phyloP scores from a whole-genome alignment of 2,797 vertebrate species.

The Danio kyathit region DNA sequence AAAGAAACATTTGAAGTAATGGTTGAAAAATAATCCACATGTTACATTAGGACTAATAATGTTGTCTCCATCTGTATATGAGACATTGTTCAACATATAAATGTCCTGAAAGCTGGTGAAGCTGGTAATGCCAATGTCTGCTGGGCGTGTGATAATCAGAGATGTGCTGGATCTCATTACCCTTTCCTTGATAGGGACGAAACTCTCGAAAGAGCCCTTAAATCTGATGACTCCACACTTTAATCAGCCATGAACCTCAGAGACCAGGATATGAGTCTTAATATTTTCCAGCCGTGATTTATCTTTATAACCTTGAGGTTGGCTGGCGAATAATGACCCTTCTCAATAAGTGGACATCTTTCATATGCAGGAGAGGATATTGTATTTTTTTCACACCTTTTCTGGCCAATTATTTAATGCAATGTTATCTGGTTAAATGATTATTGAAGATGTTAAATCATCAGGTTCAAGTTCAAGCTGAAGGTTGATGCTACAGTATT shows the following conservation, averaged over 20 bases:
- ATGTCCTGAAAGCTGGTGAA: slow-evolving; percentile 23
- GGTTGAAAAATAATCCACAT: too few species aligned
- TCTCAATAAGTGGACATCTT: slow-evolving; percentile 49
- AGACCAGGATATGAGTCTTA: slow-evolving; percentile 51
- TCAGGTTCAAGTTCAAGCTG: slow-evolving; percentile 30
- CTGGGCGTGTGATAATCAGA: slow-evolving; percentile 42
- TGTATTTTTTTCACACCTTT: slow-evolving; percentile 32
- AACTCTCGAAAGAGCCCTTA: slow-evolving; percentile 50
- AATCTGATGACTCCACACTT: slow-evolving; percentile 57
- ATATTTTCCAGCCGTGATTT: slow-evolving; percentile 64
- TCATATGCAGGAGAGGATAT: slow-evolving; percentile 52
- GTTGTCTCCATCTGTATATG: not conserved
- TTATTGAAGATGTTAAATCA: slow-evolving; percentile 41
- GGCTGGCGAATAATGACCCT: slow-evolving; percentile 50
- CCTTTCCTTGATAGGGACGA: slow-evolving; percentile 38
- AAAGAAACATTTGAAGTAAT: too few species aligned
- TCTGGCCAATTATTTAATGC: slow-evolving; percentile 9
- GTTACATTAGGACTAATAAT: too few species aligned
- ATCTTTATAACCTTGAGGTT: slow-evolving; percentile 60
- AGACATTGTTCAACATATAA: slow-evolving; percentile 42
- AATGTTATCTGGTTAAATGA: slow-evolving; percentile 14
- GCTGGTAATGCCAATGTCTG: slow-evolving; percentile 36
- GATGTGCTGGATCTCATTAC: slow-evolving; percentile 51
- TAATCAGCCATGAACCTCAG: slow-evolving; percentile 52
- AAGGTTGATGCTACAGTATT: slow-evolving; percentile 8